Base-by-base conservation (phyloP, 2,113 vertebrate genomes). In the Poeciliopsis retropinna region DNA sequence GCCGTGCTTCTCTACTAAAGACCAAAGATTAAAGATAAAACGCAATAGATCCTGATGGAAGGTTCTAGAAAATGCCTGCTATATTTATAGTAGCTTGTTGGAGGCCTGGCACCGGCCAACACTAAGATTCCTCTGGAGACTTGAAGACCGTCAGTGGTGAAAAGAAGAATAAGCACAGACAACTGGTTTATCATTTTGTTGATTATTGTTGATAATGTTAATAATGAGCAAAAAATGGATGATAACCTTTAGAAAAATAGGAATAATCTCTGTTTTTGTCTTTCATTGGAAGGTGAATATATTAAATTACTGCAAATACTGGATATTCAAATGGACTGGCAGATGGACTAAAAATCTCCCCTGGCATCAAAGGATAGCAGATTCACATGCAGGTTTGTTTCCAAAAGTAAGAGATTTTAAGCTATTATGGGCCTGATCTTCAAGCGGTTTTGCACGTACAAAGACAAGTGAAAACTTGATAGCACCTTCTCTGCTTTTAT, bases 1-100 rank as follows among this genome's bases (percentile, higher is more conserved):
- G 60, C 73, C 28, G 70, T 25, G 32, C 74, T 44, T 81, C 70
- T 77, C 85, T 47, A 73, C 47, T 64, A 76, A 65, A 79, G 78
- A 87, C 65, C 72, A 81, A 37, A 85, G 57, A 83, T 39, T 39
- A 61, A n/a, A 69, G 22, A 44, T 68, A 63, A 13, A 41, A 47
- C 64, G 11, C 15, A 47, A 57, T 57, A n/a, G 51, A 57, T 57
- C 9, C 25, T n/a, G 51, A 10, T 57, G 51, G 22, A 57, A n/a
- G 51, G 7, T 47, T 57, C 51, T 57, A n/a, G 22, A 57, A 57
- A 57, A 57, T 8, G 25, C 72, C 39, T 61, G 10, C 5, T 34
- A 27, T 2, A 44, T 73, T 79, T 70, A 65, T 54, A 27, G 22
- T 72, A 62, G 6, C 54, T 28, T 44, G 41, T 61, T 66, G 29